phyloP scores from a whole-genome alignment of 2,797 vertebrate genomes.

The Capromys pilorides region DNA sequence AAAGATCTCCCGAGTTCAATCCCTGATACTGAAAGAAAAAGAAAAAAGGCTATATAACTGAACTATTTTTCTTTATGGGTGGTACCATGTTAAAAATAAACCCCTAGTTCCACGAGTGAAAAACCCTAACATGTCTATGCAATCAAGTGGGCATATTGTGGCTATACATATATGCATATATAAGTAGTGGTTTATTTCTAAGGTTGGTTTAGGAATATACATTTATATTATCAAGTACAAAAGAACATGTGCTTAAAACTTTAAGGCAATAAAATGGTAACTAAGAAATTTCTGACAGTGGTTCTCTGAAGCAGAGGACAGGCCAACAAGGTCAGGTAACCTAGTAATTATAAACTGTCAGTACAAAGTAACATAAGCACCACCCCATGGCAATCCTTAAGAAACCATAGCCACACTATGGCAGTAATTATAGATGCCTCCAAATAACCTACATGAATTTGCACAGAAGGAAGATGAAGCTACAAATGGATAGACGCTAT shows the following conservation, averaged over 20 bases:
- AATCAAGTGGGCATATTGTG: not conserved
- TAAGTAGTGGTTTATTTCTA: constrained; percentile 50
- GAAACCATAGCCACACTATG: not conserved
- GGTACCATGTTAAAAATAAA: not conserved
- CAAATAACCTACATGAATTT: constrained; percentile 29
- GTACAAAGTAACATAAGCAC: constrained; percentile 31
- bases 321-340: not conserved
- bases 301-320: constrained; percentile 40
- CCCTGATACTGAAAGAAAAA: too few relatives aligned
- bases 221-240: constrained; percentile 59
- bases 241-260: constrained; percentile 56
- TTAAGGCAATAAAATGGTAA: constrained; percentile 64
- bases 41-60: not conserved
- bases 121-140: constrained; percentile 43
- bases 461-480: not conserved
- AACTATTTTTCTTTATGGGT: not conserved
- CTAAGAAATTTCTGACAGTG: constrained; percentile 25
- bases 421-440: constrained; percentile 13
- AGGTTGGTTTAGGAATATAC: constrained; percentile 54
- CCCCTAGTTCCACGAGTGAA: not conserved
- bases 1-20: too few relatives aligned
- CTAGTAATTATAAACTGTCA: not conserved
- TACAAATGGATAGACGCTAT: not conserved
- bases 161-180: not conserved
- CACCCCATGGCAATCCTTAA: not conserved